phyloP scores from a whole-genome alignment of 2,888 invertebrate species.

The Imbricaverruca yamaguchii region DNA sequence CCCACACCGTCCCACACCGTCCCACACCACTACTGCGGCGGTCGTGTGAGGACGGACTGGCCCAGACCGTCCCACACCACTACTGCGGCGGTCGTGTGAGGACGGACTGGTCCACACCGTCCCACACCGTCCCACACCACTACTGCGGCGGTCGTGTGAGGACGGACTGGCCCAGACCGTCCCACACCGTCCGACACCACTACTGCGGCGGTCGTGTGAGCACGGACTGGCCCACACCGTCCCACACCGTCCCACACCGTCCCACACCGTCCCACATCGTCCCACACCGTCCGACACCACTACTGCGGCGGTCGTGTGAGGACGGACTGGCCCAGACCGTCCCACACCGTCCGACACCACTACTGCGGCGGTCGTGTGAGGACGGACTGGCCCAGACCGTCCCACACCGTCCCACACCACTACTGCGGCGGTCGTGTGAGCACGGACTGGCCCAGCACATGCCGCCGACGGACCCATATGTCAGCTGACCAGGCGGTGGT shows the following conservation, averaged over 20 bases:
- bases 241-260: background rate
- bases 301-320: no score
- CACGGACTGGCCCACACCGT: background rate
- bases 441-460: background rate
- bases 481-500: background rate
- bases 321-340: no score
- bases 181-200: background rate
- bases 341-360: no score
- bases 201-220: background rate
- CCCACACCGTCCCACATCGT: no score
- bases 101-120: background rate
- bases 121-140: background rate
- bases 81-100: background rate
- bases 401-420: background rate
- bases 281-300: no score
- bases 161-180: no score
- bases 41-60: background rate
- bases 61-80: background rate
- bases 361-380: no score
- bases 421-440: background rate
- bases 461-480: background rate
- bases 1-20: background rate
- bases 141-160: no score
- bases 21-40: background rate
- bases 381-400: no score